These are phyloP conservation scores for Microchirus variegatus DNA, from an alignment of 2,797 vertebrate species.

Conservation along the genomic window DNA sequence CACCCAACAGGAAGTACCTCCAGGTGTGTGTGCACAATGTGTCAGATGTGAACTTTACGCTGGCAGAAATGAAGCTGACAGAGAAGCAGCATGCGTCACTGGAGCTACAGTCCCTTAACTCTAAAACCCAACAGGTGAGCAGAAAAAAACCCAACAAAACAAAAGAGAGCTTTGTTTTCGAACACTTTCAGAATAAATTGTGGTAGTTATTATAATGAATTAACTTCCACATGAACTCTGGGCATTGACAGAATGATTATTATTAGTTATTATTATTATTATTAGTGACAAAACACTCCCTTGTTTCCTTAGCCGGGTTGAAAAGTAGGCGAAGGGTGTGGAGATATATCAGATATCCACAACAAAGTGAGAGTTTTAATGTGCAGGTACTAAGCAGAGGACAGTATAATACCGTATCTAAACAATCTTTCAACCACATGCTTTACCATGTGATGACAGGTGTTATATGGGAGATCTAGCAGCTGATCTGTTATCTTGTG, in stretches of 20 bases:
- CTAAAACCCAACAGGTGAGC: conserved; percentile 85
- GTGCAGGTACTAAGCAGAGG: background rate
- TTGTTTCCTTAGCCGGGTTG: background rate
- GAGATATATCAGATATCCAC: background rate
- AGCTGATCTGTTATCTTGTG: background rate
- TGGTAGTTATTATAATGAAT: too few relatives aligned
- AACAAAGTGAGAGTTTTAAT: background rate
- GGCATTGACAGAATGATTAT: too few relatives aligned
- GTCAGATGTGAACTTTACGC: conserved; percentile 88
- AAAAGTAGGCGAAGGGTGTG: background rate
- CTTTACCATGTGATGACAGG: background rate
- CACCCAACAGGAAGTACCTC: conserved; percentile 89
- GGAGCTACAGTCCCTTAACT: conserved; percentile 85
- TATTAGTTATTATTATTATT: too few relatives aligned
- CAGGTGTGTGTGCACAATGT: conserved; percentile 95
- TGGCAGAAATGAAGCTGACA: conserved; percentile 84
- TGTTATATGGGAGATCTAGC: background rate
- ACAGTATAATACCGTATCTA: background rate
- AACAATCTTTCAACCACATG: too few relatives aligned
- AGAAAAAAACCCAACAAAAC: too few relatives aligned
- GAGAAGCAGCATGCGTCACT: conserved; percentile 77
- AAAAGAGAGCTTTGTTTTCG: background rate
- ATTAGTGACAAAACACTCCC: background rate
- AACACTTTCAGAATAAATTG: too few relatives aligned
- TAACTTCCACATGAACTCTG: too few relatives aligned